Conservation (phyloP, 2,888 invertebrate genomes). For the Coelinius sp. region DNA sequence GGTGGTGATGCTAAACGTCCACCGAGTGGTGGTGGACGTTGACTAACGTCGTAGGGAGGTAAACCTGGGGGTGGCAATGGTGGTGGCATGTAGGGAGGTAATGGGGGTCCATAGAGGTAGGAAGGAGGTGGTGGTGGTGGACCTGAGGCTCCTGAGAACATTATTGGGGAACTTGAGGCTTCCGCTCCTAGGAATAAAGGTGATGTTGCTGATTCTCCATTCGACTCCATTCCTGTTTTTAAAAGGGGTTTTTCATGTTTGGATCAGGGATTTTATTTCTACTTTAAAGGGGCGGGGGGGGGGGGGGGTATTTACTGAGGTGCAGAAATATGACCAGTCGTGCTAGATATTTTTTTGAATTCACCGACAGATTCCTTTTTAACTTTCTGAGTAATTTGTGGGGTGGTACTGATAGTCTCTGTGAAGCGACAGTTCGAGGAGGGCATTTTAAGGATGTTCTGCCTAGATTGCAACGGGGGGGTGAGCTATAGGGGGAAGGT, state of each 20-base stretch:
- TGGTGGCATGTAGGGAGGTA: slow-evolving; percentile 72
- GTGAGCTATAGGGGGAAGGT: no score
- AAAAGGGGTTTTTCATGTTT: slow-evolving; percentile 43
- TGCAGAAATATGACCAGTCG: no score
- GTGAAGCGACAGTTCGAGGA: no score
- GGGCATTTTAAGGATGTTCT: no score
- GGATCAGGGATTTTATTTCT: background rate
- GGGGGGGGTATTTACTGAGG: no score
- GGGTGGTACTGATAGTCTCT: no score
- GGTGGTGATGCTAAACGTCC: slow-evolving; percentile 72
- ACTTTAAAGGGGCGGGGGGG: background rate
- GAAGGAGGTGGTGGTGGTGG: slow-evolving; percentile 73
- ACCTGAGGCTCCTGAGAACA: slow-evolving; percentile 71
- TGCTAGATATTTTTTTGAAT: no score
- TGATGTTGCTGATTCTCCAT: slow-evolving; percentile 72
- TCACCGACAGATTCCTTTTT: no score
- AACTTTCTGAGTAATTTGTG: no score
- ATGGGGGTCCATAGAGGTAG: slow-evolving; percentile 70
- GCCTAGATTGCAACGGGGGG: no score
- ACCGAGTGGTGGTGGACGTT: slow-evolving; percentile 70
- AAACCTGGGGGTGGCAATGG: slow-evolving; percentile 71
- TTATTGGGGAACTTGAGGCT: slow-evolving; percentile 69
- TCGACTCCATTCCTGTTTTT: slow-evolving; percentile 72
- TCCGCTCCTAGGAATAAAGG: slow-evolving; percentile 69
- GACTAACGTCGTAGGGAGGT: slow-evolving; percentile 67